Evolutionary conservation across 1,140 invertebrate genomes (phyloP).

Genomic region (Cydia fagiglandana): DNA sequence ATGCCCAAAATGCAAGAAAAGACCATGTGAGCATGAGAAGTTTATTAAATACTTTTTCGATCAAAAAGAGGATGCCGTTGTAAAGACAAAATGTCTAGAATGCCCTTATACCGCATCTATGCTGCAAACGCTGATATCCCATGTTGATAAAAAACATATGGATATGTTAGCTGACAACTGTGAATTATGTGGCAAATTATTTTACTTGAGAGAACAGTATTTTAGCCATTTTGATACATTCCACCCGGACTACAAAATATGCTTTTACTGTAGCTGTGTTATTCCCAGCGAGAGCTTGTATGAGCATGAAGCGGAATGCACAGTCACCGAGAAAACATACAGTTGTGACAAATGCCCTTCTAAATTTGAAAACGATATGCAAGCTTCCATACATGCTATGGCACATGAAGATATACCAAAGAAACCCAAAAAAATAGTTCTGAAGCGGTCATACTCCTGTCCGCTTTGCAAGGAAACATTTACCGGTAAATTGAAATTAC

Average conservation of each 20-base stretch:
- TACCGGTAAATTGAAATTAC: constrained; percentile 10
- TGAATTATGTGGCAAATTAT: constrained; percentile 19
- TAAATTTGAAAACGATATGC: neutral
- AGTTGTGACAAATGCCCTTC: constrained; percentile 17
- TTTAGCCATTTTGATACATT: constrained; percentile 23
- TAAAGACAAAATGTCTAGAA: neutral
- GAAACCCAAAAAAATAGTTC: constrained; percentile 8
- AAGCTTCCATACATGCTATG: constrained; percentile 4
- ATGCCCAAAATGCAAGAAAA: constrained; percentile 8
- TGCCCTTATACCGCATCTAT: neutral
- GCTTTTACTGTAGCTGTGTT: constrained; percentile 1
- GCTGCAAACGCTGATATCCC: neutral
- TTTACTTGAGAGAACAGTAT: constrained; percentile 21
- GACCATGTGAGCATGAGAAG: constrained; percentile 10
- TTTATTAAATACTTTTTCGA: constrained; percentile 10
- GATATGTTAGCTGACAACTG: constrained; percentile 5
- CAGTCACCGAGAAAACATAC: neutral
- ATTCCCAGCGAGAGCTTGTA: neutral
- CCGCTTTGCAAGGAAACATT: constrained; percentile 11
- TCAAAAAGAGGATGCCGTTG: neutral
- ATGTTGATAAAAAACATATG: constrained; percentile 11
- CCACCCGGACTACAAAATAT: constrained; percentile 6
- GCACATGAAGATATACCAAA: constrained; percentile 11
- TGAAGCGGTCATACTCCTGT: constrained; percentile 13
- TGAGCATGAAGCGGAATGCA: neutral